Evolutionary conservation across 2,113 vertebrate genomes (phyloP).

Genomic region (Clarias magur): DNA sequence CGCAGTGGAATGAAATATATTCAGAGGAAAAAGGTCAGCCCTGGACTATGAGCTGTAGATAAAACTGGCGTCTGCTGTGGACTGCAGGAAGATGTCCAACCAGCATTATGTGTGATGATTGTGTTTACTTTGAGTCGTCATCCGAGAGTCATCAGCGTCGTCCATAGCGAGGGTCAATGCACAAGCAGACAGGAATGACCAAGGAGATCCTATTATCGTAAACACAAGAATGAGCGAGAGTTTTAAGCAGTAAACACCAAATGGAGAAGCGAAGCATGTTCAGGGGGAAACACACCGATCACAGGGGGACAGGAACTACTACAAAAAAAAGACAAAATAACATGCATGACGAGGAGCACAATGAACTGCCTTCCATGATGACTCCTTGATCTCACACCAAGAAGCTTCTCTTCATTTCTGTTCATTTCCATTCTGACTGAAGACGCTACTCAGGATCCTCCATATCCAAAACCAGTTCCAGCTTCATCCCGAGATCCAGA

Average conservation of each 20-base stretch:
- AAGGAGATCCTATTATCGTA: not conserved
- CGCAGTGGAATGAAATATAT: not conserved
- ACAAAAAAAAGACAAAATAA: not conserved
- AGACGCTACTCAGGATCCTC: not conserved
- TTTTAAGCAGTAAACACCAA: not conserved
- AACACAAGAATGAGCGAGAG: not conserved
- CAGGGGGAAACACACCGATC: not conserved
- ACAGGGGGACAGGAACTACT: not conserved
- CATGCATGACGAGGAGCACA: not conserved
- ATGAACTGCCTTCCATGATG: not conserved
- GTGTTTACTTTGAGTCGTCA: not conserved
- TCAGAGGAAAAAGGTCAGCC: not conserved
- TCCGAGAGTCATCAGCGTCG: not conserved
- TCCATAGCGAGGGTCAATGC: not conserved
- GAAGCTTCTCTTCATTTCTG: not conserved
- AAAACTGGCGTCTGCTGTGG: not conserved
- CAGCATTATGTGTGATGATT: not conserved
- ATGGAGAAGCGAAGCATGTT: not conserved
- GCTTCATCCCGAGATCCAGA: not conserved
- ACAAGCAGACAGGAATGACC: not conserved
- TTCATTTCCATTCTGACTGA: not conserved
- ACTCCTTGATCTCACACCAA: not conserved
- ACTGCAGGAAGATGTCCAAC: not conserved
- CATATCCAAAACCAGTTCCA: not conserved
- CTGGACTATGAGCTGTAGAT: not conserved